phyloP scores from a whole-genome alignment of 2,113 vertebrate species.

The Argyrosomus japonicus region DNA sequence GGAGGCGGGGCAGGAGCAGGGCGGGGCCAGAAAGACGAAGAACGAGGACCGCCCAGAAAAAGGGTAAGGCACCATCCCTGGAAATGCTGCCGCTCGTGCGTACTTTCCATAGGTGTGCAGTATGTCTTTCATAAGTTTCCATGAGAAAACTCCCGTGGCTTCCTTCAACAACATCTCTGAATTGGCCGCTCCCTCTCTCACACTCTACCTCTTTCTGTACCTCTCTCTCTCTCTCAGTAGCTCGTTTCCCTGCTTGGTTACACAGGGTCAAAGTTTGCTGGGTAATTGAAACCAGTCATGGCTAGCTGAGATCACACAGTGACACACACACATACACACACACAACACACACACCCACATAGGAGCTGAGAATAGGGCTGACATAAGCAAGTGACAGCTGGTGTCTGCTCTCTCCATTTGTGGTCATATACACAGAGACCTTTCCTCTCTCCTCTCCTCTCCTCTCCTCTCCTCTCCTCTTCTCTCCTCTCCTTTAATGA shows the following conservation, averaged over 20 bases:
- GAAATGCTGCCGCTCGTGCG: neutral
- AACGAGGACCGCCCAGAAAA: constrained; percentile 92
- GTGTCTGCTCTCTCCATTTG: constrained; percentile 83
- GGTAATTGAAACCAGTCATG: constrained; percentile 80
- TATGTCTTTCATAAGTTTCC: neutral
- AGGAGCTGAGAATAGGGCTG: constrained; percentile 75
- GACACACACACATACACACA: constrained; percentile 38
- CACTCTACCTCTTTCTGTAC: constrained; percentile 27
- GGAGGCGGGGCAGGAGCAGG: constrained; percentile 87
- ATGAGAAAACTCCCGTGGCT: neutral
- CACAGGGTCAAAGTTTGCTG: constrained; percentile 83
- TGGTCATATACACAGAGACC: constrained; percentile 78
- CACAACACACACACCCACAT: constrained; percentile 52
- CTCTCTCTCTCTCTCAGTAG: constrained; percentile 46
- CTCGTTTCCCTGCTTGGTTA: constrained; percentile 68
- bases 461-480: constrained; percentile 16
- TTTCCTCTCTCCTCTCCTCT: constrained; percentile 36
- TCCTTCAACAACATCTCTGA: constrained; percentile 30
- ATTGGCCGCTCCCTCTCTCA: neutral
- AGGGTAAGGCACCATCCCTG: constrained; percentile 85
- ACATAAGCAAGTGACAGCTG: constrained; percentile 87
- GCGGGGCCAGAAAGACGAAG: constrained; percentile 90
- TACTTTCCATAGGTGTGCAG: neutral
- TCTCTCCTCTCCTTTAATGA: constrained; percentile 58
- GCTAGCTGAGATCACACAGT: constrained; percentile 73